Evolutionary conservation across 2,888 invertebrate genomes (phyloP).

Genomic region (Epistrophella euchroma): DNA sequence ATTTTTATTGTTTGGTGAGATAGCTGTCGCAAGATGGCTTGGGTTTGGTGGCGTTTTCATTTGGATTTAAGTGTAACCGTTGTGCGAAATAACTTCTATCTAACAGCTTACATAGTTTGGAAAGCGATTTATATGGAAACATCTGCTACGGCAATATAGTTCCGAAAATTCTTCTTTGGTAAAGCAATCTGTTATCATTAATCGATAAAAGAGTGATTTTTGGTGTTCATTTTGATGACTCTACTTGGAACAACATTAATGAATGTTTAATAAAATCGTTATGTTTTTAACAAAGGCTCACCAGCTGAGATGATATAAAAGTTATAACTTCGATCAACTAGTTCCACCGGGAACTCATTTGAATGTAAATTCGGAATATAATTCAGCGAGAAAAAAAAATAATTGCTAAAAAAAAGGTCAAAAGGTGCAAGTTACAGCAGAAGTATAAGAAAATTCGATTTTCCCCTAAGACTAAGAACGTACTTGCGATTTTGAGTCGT

Average conservation of each 20-base stretch:
- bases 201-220: not conserved
- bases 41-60: slow-evolving; percentile 35
- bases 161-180: not conserved
- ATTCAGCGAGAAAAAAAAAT: no score
- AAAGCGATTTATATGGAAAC: not conserved
- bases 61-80: slow-evolving; percentile 22
- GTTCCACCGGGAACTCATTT: no score
- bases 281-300: no score
- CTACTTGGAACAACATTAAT: not conserved
- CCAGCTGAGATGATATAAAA: no score
- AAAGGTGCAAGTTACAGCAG: no score
- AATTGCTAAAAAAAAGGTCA: no score
- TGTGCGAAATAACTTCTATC: slow-evolving; percentile 1
- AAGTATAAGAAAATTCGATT: no score
- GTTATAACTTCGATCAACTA: no score
- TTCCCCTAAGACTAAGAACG: no score
- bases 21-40: slow-evolving; percentile 48
- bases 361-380: no score
- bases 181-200: not conserved
- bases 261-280: no score
- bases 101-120: not conserved
- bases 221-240: not conserved
- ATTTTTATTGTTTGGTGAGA: slow-evolving; percentile 73
- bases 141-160: slow-evolving; percentile 3
- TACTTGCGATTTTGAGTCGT: no score